Base-by-base conservation (phyloP, 2,888 invertebrate species). In the Argyresthia goedartella region DNA sequence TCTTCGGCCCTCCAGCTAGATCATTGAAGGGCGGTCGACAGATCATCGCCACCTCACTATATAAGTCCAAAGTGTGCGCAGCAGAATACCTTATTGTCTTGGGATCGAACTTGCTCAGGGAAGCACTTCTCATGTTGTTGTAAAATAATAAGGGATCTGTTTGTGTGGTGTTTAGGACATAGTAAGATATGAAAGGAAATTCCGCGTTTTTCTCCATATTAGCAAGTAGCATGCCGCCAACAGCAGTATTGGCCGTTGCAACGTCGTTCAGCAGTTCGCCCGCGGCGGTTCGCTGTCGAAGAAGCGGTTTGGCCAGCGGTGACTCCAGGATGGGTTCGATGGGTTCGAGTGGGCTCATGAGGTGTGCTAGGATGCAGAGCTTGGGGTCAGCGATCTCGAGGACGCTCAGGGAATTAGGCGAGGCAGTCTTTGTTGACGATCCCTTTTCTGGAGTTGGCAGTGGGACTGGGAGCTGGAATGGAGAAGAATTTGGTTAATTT, bases 131-230 rank as follows among this genome's bases (percentile, higher is more conserved):
- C 73, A 96, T 91, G 67, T 93, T 93, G 69, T 93, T 92, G 79
- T 95, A 95, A 81, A 96, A 95, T 60, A 93, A 91, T 63, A 93
- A 88, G 52, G 95, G 95, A 78, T 96, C 95, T 50, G 93, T 93
- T 81, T 93, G 94, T 57, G 91, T 90, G 53, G 95, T 95, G 74
- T 96, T 96, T 80, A 96, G 93, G 67, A 96, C 91, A 81, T 95
- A 96, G 74, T 95, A 95, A 11, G 95, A 91, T 87, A 96, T 96
- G 82, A 96, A 95, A 11, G 96, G 96, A 69, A 96, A 96, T 69
- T 96, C 95, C 41, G 95, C 95, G 70, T 92, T 93, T 69, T 92
- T 92, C 70, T 96, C 95, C 93, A 96, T 95, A 67, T 96, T 96
- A 13, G 95, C 93, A 49, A 96, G 78, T n/a, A 96, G 76, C 92